phyloP scores from a whole-genome alignment of 2,113 vertebrate species.

The Rattus norvegicus region GRCr8 NC_086028.1:53717001-53717500 shows the following conservation, averaged over 20 bases:
- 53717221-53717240: neutral
- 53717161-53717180: neutral
- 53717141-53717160: neutral
- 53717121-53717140: neutral
- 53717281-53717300: neutral
- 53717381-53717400: neutral
- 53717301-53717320: neutral
- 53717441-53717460: neutral
- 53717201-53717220: neutral
- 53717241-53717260: neutral
- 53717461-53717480: neutral
- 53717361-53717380: neutral
- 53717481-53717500: neutral
- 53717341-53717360: neutral
- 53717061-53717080: neutral
- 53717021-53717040: neutral
- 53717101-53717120: neutral
- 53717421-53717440: neutral
- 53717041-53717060: neutral
- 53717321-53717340: neutral
- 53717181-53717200: neutral
- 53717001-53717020: neutral
- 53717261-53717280: neutral
- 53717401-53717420: neutral
- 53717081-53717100: neutral